Conservation (phyloP, 2,113 vertebrate species). For the Bagarius yarrelli region DNA sequence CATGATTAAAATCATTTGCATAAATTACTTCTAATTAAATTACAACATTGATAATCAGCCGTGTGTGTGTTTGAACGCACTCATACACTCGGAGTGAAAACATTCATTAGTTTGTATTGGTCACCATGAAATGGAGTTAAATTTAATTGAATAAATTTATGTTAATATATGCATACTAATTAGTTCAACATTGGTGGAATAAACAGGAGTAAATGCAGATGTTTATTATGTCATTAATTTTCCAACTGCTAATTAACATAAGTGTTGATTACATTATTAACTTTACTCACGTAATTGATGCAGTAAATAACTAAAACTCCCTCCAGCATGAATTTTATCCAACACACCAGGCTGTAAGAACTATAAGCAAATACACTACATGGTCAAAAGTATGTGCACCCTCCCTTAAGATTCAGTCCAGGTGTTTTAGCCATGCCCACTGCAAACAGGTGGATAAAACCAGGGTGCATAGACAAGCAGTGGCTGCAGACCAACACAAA, state of each 20-base stretch:
- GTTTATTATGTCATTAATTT: conserved; percentile 12
- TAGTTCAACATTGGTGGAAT: not conserved
- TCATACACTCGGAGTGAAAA: not conserved
- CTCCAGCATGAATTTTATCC: not conserved
- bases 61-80: not conserved
- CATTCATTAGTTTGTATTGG: conserved; percentile 3
- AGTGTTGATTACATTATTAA: conserved; percentile 16
- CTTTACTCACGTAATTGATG: not conserved
- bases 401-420: not conserved
- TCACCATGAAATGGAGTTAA: conserved; percentile 1
- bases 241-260: not conserved
- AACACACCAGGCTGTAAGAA: not conserved
- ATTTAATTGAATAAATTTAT: not conserved
- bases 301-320: not conserved
- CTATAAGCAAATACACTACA: not conserved
- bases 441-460: not conserved
- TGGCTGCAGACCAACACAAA: not conserved
- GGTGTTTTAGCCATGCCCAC: not conserved
- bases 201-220: not conserved
- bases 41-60: conserved; percentile 27
- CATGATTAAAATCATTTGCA: conserved; percentile 28
- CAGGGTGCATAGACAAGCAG: not conserved
- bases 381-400: not conserved
- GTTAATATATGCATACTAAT: conserved; percentile 7
- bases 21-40: conserved; percentile 16